A percentile compares a stretch with the other conserved stretches of the same genome.
phyloP scores from a whole-genome alignment of 2,113 vertebrate species.

The Barnardius zonarius region DNA sequence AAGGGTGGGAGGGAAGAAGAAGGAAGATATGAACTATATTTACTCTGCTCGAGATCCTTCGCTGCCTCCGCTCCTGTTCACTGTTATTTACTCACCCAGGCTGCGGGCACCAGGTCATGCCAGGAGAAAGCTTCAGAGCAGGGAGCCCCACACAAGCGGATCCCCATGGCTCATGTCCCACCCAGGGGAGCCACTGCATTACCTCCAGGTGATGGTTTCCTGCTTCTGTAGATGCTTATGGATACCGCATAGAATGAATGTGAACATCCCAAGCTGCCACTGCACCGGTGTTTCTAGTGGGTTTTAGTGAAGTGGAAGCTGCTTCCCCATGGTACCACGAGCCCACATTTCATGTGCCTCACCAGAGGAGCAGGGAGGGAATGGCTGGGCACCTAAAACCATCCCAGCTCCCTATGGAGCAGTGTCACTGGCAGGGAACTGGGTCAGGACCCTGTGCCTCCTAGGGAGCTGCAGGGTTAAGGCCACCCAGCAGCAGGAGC shows the following conservation, averaged over 20 bases:
- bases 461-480: background rate
- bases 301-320: background rate
- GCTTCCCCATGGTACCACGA: accelerated
- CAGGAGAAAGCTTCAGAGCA: background rate
- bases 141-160: accelerated
- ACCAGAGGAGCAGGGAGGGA: background rate
- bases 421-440: background rate
- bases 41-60: background rate
- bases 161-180: accelerated
- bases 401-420: background rate
- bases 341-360: accelerated
- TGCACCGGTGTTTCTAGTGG: accelerated
- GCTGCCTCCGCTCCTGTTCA: background rate
- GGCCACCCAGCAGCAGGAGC: background rate
- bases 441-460: background rate
- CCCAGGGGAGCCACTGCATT: accelerated
- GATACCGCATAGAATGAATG: background rate
- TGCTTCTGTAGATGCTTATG: background rate
- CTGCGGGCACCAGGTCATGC: background rate
- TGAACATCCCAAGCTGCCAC: background rate
- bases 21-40: slow-evolving; percentile 29
- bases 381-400: background rate
- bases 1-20: background rate
- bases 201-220: background rate
- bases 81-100: background rate